Evolutionary conservation across 1,140 invertebrate species (phyloP), one percentile per base, ranked within the genome.

Genomic region (Gerris buenoi): DNA sequence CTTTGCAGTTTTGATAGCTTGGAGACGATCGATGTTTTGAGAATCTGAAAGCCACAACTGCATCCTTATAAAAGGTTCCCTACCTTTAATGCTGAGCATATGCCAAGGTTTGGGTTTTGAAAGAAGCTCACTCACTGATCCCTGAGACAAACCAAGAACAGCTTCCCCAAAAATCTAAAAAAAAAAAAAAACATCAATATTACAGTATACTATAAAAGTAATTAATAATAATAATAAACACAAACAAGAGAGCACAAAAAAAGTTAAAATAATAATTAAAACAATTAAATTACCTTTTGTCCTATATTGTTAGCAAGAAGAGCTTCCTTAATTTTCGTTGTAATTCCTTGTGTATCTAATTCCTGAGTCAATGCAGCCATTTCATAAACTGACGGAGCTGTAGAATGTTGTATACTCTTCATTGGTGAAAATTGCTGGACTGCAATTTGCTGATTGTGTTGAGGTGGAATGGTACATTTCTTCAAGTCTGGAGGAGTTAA

Each of bases 51-150:
- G 80, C 95, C 95, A 98, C 25, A 97, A 78, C 76, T 97, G 94
- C 95, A 99, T 98, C 68, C 95, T 84, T 68, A 98, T 96, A 80
- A 98, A 99, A 0, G 96, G 96, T 77, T 98, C 95, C 27, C 95
- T 81, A 0, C 95, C 95, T 78, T 98, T 98, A 75, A 98, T 96
- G 72, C 93, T 97, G 5, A 99, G 83, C 94, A 98, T 97, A 75
- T 97, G 93, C 96, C 96, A 99, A 0, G 95, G 95, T 75, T 98
- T 98, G 0, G 96, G 96, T 78, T 98, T 98, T 61, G 94, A 97
- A 0, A 99, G 81, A 18, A 98, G 79, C 78, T 98, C 96, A 74
- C 93, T 96, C 0, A 98, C 95, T 0, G 95, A 97, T 22, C 95
- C 96, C 78, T 98, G 95, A 1, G 93, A 97, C 15, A 98, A 80